phyloP scores from a whole-genome alignment of 2,797 vertebrate species.

The Eulemur coronatus region DNA sequence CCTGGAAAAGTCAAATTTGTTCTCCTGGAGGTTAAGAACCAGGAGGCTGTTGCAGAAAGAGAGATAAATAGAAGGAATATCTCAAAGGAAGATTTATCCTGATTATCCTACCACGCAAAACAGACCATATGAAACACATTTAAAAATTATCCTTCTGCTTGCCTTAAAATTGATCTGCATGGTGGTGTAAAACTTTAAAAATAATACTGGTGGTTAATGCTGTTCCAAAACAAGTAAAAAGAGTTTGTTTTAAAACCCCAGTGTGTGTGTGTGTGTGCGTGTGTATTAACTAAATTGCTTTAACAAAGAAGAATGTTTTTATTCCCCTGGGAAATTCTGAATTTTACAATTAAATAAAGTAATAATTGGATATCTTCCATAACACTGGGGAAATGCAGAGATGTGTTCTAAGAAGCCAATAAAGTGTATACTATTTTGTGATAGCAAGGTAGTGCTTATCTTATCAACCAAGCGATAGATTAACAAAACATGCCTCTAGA shows the following conservation, averaged over 20 bases:
- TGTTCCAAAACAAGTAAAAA: constrained; percentile 56
- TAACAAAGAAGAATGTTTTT: constrained; percentile 15
- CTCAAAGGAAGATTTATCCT: constrained; percentile 35
- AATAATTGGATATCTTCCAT: background rate
- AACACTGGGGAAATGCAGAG: background rate
- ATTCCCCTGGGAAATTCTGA: background rate
- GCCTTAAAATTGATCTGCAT: constrained; percentile 47
- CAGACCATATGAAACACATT: constrained; percentile 39
- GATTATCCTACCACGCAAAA: background rate
- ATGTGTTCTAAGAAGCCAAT: background rate
- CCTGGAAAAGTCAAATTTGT: constrained; percentile 53
- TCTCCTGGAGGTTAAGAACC: background rate
- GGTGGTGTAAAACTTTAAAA: constrained; percentile 51
- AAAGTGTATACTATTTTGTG: background rate
- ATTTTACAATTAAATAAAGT: constrained; percentile 47
- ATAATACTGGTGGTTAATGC: constrained; percentile 44
- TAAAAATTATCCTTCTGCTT: constrained; percentile 45
- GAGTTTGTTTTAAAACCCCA: constrained; percentile 36
- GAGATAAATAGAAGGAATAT: constrained; percentile 32
- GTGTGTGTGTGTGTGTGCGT: background rate
- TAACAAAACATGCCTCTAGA: background rate
- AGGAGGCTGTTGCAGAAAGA: constrained; percentile 10
- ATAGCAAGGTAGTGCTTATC: background rate
- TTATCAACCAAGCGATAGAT: background rate
- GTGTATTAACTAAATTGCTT: background rate